Percentiles rank a stretch among this genome's conserved stretches.
These are phyloP conservation scores for Pasiphila rectangulata DNA, from an alignment of 2,888 invertebrate species.

Conservation along the genomic window DNA sequence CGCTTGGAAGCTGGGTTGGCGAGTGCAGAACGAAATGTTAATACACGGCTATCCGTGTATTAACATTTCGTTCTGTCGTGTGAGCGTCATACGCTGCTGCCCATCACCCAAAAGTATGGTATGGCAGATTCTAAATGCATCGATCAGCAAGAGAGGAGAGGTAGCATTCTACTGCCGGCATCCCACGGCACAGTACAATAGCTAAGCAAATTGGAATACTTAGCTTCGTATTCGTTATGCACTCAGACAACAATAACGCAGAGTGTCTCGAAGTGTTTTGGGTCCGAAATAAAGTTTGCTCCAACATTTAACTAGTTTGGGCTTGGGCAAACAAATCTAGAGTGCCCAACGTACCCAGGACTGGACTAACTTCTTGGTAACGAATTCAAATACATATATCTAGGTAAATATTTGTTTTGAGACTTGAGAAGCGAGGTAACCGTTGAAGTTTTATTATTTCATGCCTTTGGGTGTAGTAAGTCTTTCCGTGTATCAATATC, in stretches of 20 bases:
- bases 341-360: slow-evolving; percentile 54
- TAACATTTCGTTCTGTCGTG: too few species aligned
- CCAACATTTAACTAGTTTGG: slow-evolving; percentile 77
- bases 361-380: slow-evolving; percentile 51
- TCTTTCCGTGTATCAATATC: too few species aligned
- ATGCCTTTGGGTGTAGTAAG: too few species aligned
- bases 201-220: background rate
- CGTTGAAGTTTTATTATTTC: too few species aligned
- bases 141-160: too few species aligned
- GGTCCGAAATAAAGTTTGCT: slow-evolving; percentile 66
- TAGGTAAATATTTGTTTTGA: slow-evolving; percentile 53
- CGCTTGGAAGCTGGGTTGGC: too few species aligned
- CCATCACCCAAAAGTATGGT: too few species aligned
- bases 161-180: too few species aligned
- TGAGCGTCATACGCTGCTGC: too few species aligned
- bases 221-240: slow-evolving; percentile 43
- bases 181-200: background rate
- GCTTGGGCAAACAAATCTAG: slow-evolving; percentile 69
- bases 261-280: slow-evolving; percentile 59
- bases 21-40: too few species aligned
- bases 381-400: slow-evolving; percentile 52
- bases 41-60: too few species aligned
- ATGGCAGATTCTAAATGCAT: too few species aligned
- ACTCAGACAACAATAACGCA: slow-evolving; percentile 65
- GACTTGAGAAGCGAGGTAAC: slow-evolving; percentile 16